A percentile compares a stretch with the other conserved stretches of the same genome.
phyloP scores from a whole-genome alignment of 2,113 vertebrate species.

The Scytalopus superciliaris region DNA sequence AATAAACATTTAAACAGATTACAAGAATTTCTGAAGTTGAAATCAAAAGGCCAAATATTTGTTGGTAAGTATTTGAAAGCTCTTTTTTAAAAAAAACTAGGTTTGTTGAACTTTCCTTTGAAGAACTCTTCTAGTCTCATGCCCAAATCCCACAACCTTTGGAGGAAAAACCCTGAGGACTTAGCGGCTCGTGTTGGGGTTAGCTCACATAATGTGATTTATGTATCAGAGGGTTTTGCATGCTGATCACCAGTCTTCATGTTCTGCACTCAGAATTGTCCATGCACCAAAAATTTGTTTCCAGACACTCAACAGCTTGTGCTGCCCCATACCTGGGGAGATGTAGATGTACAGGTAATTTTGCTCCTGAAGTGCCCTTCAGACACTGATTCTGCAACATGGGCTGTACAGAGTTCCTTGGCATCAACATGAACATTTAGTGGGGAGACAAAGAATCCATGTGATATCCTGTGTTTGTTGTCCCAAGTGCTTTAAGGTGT shows the following conservation, averaged over 20 bases:
- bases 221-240: accelerated
- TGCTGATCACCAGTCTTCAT: not conserved
- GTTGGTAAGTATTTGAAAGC: not conserved
- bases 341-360: not conserved
- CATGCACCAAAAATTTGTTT: not conserved
- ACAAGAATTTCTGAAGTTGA: not conserved
- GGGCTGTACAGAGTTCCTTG: not conserved
- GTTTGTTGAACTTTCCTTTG: not conserved
- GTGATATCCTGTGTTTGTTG: not conserved
- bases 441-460: not conserved
- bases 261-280: not conserved
- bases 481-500: not conserved
- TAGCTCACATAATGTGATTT: not conserved
- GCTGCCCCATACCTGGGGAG: accelerated
- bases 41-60: not conserved
- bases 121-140: not conserved
- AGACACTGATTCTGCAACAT: not conserved
- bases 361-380: not conserved
- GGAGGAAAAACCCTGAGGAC: not conserved
- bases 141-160: not conserved
- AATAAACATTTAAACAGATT: not conserved
- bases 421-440: too few species aligned
- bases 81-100: not conserved
- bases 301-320: not conserved
- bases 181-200: accelerated